Evolutionary conservation across 1,140 invertebrate species (phyloP).

Genomic region (Drosophila baimaii): DNA sequence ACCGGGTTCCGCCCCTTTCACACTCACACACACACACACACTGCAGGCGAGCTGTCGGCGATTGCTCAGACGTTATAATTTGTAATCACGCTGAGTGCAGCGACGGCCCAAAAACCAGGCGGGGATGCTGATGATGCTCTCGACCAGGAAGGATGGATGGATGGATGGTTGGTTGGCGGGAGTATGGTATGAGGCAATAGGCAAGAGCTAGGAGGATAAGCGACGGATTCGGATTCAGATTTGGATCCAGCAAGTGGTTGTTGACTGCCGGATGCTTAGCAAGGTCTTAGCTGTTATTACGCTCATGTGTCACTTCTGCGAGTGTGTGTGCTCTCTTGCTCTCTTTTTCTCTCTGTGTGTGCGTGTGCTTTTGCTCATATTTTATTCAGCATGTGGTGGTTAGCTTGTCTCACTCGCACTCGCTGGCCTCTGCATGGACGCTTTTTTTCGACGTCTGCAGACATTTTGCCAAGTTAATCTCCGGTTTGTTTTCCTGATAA

Average conservation of each 20-base stretch:
- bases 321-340: constrained; percentile 24
- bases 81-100: constrained; percentile 82
- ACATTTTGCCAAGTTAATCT: constrained; percentile 83
- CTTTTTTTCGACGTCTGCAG: constrained; percentile 75
- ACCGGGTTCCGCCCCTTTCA: constrained; percentile 58
- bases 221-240: constrained; percentile 8
- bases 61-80: constrained; percentile 82
- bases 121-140: constrained; percentile 35
- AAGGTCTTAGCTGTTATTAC: constrained; percentile 82
- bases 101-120: constrained; percentile 34
- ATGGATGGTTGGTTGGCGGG: not conserved
- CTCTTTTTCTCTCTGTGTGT: constrained; percentile 13
- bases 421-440: not conserved
- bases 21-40: constrained; percentile 56
- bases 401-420: constrained; percentile 51
- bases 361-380: constrained; percentile 59
- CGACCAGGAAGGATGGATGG: constrained; percentile 15
- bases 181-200: constrained; percentile 13
- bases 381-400: constrained; percentile 72
- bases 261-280: constrained; percentile 80
- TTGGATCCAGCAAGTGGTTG: constrained; percentile 72
- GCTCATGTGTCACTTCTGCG: constrained; percentile 79
- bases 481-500: constrained; percentile 83
- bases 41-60: constrained; percentile 43
- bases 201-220: constrained; percentile 10